phyloP scores from a whole-genome alignment of 2,888 invertebrate genomes.

The Icerya purchasi region DNA sequence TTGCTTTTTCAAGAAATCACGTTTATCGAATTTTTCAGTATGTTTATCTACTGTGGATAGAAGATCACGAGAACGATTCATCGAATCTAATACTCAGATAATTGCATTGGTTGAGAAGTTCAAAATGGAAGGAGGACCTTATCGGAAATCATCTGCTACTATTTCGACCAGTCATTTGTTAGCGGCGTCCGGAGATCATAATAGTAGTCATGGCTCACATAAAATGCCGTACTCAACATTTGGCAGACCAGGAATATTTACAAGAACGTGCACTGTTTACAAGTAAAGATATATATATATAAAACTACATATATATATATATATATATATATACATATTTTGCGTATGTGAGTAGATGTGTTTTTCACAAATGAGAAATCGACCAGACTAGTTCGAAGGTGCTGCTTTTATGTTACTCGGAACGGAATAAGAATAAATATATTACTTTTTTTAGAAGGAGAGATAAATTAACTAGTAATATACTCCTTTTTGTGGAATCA shows the following conservation, averaged over 20 bases:
- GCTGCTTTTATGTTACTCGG: too few relatives aligned
- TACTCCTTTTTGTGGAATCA: too few relatives aligned
- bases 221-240: constrained; percentile 52
- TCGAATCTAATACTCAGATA: constrained; percentile 84
- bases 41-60: constrained; percentile 56
- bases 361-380: too few relatives aligned
- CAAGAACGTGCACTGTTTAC: constrained; percentile 45
- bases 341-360: too few relatives aligned
- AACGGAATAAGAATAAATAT: too few relatives aligned
- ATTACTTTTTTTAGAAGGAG: too few relatives aligned
- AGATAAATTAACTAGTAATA: too few relatives aligned
- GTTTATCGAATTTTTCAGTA: constrained; percentile 29
- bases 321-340: too few relatives aligned
- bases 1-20: too few relatives aligned
- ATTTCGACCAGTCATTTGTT: constrained; percentile 18
- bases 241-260: constrained; percentile 45
- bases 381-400: too few relatives aligned
- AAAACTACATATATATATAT: too few relatives aligned
- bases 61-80: constrained; percentile 68
- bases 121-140: constrained; percentile 58
- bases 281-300: too few relatives aligned
- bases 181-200: constrained; percentile 23
- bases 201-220: constrained; percentile 20
- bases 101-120: constrained; percentile 78
- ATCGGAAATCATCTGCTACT: constrained; percentile 36